These are phyloP conservation scores for Platynereis dumerilii DNA, from an alignment of 2,888 invertebrate species.

Conservation along the genomic window DNA sequence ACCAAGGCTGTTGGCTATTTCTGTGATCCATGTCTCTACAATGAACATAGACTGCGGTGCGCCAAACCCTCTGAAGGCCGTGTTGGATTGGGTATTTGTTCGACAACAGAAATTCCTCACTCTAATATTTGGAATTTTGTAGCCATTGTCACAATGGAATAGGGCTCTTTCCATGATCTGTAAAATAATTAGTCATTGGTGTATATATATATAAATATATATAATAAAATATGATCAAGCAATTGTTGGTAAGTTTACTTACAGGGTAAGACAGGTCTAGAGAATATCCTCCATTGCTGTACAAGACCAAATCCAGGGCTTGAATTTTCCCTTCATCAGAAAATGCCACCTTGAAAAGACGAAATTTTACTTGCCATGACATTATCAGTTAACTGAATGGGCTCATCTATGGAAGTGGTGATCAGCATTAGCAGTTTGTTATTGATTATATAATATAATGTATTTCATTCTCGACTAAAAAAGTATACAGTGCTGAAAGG, in stretches of 20 bases:
- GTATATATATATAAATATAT: too few relatives aligned
- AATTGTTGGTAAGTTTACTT: constrained; percentile 35
- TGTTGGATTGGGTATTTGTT: constrained; percentile 90
- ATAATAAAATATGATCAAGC: too few relatives aligned
- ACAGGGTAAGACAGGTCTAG: constrained; percentile 75
- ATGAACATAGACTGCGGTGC: constrained; percentile 47
- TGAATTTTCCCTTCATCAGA: constrained; percentile 77
- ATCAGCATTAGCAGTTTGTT: too few relatives aligned
- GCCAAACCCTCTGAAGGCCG: constrained; percentile 77
- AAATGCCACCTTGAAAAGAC: constrained; percentile 69
- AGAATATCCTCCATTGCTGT: constrained; percentile 81
- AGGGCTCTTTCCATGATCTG: constrained; percentile 84
- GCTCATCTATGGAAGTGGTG: too few relatives aligned
- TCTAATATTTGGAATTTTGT: constrained; percentile 76
- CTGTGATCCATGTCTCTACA: constrained; percentile 43
- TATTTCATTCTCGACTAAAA: too few relatives aligned
- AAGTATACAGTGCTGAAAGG: too few relatives aligned
- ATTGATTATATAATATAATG: too few relatives aligned
- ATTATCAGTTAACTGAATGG: too few relatives aligned
- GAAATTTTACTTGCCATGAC: too few relatives aligned
- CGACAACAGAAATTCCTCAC: constrained; percentile 75
- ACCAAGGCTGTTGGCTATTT: constrained; percentile 66
- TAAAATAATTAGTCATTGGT: too few relatives aligned
- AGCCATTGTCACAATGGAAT: constrained; percentile 73
- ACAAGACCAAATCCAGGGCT: constrained; percentile 77